Evolutionary conservation across 2,888 invertebrate genomes (phyloP).

Genomic region (Dasypogon diadema): DNA sequence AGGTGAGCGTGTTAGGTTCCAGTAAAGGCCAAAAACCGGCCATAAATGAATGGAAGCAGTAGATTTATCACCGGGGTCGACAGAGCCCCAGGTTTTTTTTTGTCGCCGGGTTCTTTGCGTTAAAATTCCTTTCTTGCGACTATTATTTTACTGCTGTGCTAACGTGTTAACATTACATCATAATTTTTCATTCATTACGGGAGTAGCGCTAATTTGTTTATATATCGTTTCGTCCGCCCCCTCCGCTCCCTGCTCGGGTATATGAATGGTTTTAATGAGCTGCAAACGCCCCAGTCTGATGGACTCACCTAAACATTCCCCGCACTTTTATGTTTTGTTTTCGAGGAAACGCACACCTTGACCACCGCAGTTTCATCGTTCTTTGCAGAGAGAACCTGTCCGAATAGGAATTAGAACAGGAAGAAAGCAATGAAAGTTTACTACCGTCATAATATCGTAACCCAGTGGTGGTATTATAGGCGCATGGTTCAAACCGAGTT

Average conservation of each 20-base stretch:
- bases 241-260: background rate
- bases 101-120: background rate
- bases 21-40: slow-evolving; percentile 4
- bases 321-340: background rate
- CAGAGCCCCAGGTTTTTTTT: background rate
- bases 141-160: slow-evolving; percentile 55
- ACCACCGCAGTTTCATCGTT: background rate
- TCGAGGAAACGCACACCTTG: background rate
- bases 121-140: slow-evolving; percentile 9
- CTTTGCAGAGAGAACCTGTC: background rate
- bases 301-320: background rate
- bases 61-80: slow-evolving; percentile 5
- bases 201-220: slow-evolving; percentile 27
- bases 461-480: background rate
- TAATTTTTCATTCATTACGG: slow-evolving; percentile 56
- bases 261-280: slow-evolving; percentile 10
- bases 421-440: background rate
- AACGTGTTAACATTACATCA: slow-evolving; percentile 57
- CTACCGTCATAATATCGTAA: background rate
- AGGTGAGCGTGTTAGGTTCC: background rate
- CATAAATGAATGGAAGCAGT: background rate
- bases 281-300: background rate
- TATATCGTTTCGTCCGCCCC: slow-evolving; percentile 1
- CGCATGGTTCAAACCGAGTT: no score
- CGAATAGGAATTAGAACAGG: background rate